Evolutionary conservation across 2,113 vertebrate species (phyloP).

Genomic region (Poeciliopsis retropinna): DNA sequence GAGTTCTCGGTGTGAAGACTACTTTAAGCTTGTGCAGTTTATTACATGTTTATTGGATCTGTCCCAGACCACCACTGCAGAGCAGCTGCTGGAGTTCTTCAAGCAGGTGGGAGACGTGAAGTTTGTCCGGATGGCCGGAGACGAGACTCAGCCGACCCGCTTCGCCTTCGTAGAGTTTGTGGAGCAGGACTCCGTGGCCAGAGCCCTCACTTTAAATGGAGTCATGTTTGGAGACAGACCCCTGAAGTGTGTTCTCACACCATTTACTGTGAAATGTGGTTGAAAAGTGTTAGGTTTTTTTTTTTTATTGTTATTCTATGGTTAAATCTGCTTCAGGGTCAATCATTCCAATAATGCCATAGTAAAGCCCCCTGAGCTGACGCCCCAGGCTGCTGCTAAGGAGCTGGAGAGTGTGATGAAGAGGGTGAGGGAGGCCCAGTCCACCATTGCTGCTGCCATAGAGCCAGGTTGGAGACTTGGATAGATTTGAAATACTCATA

Average conservation of each 20-base stretch:
- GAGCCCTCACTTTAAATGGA: constrained; percentile 95
- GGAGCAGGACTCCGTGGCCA: constrained; percentile 91
- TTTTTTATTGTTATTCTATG: not conserved
- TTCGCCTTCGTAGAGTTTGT: constrained; percentile 97
- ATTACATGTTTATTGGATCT: not conserved
- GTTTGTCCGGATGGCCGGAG: constrained; percentile 97
- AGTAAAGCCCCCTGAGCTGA: constrained; percentile 97
- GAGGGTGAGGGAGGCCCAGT: constrained; percentile 93
- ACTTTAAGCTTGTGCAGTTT: too few species aligned
- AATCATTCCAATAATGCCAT: constrained; percentile 99
- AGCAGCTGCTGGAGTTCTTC: constrained; percentile 95
- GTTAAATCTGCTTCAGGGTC: constrained; percentile 82
- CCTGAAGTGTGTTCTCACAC: constrained; percentile 85
- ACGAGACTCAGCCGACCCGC: constrained; percentile 94
- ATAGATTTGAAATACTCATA: not conserved
- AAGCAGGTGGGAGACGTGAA: constrained; percentile 96
- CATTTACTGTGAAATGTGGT: not conserved
- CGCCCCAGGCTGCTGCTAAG: constrained; percentile 95
- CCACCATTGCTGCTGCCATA: constrained; percentile 94
- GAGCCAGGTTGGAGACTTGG: constrained; percentile 84
- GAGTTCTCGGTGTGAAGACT: too few species aligned
- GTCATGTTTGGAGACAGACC: constrained; percentile 98
- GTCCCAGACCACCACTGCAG: constrained; percentile 89
- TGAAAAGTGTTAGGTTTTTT: too few species aligned
- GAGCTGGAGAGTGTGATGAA: constrained; percentile 98